These are phyloP conservation scores for Alca torda DNA, from an alignment of 2,797 vertebrate genomes.

Conservation along the genomic window DNA sequence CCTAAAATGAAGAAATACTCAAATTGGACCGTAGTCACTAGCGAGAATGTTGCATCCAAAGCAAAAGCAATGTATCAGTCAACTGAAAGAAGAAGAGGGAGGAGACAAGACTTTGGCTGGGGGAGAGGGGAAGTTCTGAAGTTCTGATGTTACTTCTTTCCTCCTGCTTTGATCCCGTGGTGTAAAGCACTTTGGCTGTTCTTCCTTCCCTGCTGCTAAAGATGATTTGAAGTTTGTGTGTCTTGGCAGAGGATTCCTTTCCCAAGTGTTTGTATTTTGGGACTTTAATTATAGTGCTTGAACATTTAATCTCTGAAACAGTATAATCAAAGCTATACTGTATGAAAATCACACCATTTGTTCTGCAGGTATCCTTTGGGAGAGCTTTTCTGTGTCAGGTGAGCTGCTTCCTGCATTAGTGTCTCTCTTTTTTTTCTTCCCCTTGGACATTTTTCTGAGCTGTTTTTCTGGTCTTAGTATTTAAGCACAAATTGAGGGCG, in stretches of 20 bases:
- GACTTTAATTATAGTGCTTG: not conserved
- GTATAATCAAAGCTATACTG: not conserved
- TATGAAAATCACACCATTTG: not conserved
- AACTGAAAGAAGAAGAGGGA: not conserved
- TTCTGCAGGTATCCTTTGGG: not conserved
- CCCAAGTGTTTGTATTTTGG: not conserved
- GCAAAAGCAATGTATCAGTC: not conserved
- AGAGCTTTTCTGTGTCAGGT: not conserved
- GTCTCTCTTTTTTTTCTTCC: not conserved
- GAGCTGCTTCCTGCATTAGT: not conserved
- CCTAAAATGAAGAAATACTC: not conserved
- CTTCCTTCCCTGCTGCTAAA: slow-evolving; percentile 15
- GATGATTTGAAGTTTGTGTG: not conserved
- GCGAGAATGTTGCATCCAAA: not conserved
- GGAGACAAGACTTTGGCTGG: not conserved
- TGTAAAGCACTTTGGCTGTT: not conserved
- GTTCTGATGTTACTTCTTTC: not conserved
- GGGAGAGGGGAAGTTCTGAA: not conserved
- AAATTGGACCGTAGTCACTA: not conserved
- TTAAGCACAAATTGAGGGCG: not conserved
- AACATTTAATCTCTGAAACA: not conserved
- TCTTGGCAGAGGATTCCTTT: not conserved
- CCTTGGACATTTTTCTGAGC: not conserved
- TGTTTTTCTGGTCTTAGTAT: not conserved
- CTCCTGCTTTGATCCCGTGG: not conserved